A percentile compares a stretch with the other conserved stretches of the same genome.
Evolutionary conservation across 2,888 invertebrate species (phyloP).

Genomic region (Digitonthophagus gazella): DNA sequence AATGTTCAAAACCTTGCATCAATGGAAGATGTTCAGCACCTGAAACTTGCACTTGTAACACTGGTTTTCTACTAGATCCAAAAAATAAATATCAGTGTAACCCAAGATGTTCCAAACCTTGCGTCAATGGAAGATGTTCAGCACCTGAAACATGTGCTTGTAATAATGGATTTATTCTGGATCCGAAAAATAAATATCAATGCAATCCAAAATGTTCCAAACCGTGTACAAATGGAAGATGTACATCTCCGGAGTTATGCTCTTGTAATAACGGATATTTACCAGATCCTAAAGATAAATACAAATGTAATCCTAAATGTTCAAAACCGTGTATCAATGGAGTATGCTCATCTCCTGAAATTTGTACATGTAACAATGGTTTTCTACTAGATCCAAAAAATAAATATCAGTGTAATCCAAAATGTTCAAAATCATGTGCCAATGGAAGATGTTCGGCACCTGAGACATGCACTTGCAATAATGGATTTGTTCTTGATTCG

Average conservation of each 20-base stretch:
- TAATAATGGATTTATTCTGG: constrained; percentile 30
- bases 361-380: constrained; percentile 28
- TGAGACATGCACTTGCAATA: constrained; percentile 28
- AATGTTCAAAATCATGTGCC: constrained; percentile 26
- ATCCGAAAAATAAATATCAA: constrained; percentile 34
- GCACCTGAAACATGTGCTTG: constrained; percentile 34
- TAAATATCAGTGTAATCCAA: constrained; percentile 27
- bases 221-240: constrained; percentile 45
- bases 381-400: constrained; percentile 25
- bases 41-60: constrained; percentile 29
- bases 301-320: constrained; percentile 29
- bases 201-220: constrained; percentile 38
- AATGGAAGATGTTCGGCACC: constrained; percentile 30
- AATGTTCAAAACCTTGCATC: constrained; percentile 33
- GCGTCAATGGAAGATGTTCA: constrained; percentile 30
- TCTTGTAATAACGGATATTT: constrained; percentile 27
- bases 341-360: constrained; percentile 27
- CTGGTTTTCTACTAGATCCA: constrained; percentile 18
- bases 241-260: constrained; percentile 43
- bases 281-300: constrained; percentile 25
- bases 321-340: constrained; percentile 29
- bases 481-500: constrained; percentile 24
- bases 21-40: constrained; percentile 36
- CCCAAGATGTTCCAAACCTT: constrained; percentile 25
- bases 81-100: constrained; percentile 30